Evolutionary conservation across 2,888 invertebrate genomes (phyloP).

Genomic region (Dendrolimus pini): DNA sequence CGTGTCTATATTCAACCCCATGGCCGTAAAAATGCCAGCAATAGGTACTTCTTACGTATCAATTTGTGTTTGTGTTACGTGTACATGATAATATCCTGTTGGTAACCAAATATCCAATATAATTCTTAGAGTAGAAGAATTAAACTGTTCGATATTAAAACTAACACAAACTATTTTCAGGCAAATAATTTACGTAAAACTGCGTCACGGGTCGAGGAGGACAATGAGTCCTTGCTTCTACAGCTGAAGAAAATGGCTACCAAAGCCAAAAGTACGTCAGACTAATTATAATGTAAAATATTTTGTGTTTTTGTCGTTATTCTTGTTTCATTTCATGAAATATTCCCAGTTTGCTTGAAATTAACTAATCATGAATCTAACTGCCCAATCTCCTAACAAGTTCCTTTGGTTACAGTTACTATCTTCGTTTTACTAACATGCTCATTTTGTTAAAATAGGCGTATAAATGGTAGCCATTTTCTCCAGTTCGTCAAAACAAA

Average conservation of each 20-base stretch:
- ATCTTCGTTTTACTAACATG: constrained; percentile 52
- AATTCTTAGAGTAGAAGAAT: background rate
- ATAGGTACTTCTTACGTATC: constrained; percentile 57
- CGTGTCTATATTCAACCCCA: constrained; percentile 62
- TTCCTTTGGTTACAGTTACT: constrained; percentile 11
- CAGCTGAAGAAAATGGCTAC: constrained; percentile 98
- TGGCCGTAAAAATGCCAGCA: constrained; percentile 66
- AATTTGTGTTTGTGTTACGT: constrained; percentile 32
- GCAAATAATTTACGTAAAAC: constrained; percentile 92
- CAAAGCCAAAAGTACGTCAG: constrained; percentile 86
- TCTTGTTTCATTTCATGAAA: constrained; percentile 13
- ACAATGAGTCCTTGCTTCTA: constrained; percentile 96
- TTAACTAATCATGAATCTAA: constrained; percentile 13
- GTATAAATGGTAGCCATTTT: constrained; percentile 74
- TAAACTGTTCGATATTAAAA: constrained; percentile 30
- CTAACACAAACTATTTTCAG: constrained; percentile 78
- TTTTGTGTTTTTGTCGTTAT: constrained; percentile 40
- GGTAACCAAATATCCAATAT: constrained; percentile 3
- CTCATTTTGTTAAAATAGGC: constrained; percentile 44
- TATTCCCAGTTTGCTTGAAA: constrained; percentile 1
- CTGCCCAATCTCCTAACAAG: constrained; percentile 16
- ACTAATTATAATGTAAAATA: constrained; percentile 52
- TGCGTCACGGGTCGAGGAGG: constrained; percentile 94
- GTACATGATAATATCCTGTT: constrained; percentile 6
- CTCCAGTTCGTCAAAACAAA: constrained; percentile 43